Evolutionary conservation across 2,113 vertebrate species (phyloP).

Genomic region (Prinia subflava): DNA sequence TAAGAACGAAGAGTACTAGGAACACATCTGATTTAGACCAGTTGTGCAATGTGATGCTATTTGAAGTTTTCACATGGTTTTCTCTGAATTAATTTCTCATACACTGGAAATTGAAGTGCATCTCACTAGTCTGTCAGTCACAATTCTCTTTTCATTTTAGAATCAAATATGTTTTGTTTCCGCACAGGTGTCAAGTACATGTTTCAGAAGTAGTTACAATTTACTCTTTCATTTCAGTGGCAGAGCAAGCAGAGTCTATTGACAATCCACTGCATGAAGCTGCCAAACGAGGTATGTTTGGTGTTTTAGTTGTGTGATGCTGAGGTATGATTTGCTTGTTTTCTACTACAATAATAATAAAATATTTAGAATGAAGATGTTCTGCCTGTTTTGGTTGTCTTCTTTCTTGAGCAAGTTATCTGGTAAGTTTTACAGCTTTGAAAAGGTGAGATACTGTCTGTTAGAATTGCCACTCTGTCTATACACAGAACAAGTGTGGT

Average conservation of each 20-base stretch:
- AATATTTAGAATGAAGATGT: not conserved
- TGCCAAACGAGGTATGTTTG: conserved; percentile 85
- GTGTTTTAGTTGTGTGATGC: not conserved
- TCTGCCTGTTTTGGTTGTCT: not conserved
- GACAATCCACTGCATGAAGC: conserved; percentile 98
- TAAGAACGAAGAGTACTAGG: not conserved
- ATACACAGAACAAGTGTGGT: not conserved
- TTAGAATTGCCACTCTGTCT: not conserved
- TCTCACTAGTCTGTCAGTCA: not conserved
- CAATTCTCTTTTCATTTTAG: not conserved
- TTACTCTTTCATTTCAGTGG: conserved; percentile 79
- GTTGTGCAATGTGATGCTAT: not conserved
- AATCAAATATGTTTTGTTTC: not conserved
- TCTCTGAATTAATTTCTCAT: not conserved
- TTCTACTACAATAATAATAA: not conserved
- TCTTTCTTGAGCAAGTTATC: not conserved
- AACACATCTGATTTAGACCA: not conserved
- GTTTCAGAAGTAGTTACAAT: not conserved
- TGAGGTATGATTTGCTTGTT: not conserved
- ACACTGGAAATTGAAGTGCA: not conserved
- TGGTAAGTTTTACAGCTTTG: not conserved
- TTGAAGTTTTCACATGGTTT: not conserved
- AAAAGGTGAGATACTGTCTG: not conserved
- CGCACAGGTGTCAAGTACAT: not conserved
- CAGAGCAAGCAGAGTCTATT: conserved; percentile 93